phyloP scores from a whole-genome alignment of 2,888 invertebrate genomes.

The Loripinus fragilis region DNA sequence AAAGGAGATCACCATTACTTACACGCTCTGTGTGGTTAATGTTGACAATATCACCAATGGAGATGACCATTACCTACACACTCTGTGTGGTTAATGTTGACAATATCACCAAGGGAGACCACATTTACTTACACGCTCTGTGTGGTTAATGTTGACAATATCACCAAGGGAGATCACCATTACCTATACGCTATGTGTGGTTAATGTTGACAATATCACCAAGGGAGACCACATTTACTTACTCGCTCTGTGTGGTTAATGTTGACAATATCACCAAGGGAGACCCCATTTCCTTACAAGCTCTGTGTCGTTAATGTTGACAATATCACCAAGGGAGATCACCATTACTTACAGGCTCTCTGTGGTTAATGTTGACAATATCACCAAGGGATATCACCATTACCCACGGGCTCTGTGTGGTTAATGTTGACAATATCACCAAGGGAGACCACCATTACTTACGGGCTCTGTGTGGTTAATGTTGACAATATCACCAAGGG shows the following conservation, averaged over 20 bases:
- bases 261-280: no score
- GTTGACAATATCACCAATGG: slow-evolving; percentile 84
- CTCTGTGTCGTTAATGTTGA: no score
- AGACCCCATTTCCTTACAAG: no score
- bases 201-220: no score
- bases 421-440: slow-evolving; percentile 84
- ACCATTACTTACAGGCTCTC: slow-evolving; percentile 81
- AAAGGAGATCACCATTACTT: slow-evolving; percentile 54
- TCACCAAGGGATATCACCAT: slow-evolving; percentile 83
- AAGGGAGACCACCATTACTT: slow-evolving; percentile 72
- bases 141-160: no score
- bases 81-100: slow-evolving; percentile 83
- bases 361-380: slow-evolving; percentile 84
- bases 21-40: slow-evolving; percentile 84
- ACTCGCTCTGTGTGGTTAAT: no score
- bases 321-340: no score
- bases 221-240: no score
- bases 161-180: no score
- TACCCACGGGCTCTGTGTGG: slow-evolving; percentile 82
- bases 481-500: slow-evolving; percentile 84
- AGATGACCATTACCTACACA: slow-evolving; percentile 81
- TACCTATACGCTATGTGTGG: no score
- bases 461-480: slow-evolving; percentile 84
- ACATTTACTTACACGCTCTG: no score
- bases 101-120: slow-evolving; percentile 84